These are phyloP conservation scores for Pycnomerus fuliginosus DNA, from an alignment of 2,888 invertebrate species.

Conservation along the genomic window DNA sequence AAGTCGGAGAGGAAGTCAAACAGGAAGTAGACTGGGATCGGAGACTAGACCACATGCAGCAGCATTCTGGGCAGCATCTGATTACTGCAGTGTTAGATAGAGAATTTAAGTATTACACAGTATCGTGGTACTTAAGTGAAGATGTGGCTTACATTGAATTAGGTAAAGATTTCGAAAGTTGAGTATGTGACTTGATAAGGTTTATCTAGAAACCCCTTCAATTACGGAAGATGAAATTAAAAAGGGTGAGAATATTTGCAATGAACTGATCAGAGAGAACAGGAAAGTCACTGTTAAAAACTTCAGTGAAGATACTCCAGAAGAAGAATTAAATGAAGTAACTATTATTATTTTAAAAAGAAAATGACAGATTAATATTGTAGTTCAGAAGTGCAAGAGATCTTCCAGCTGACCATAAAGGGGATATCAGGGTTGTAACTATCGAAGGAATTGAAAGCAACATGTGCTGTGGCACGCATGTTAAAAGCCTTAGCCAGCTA, in stretches of 20 bases:
- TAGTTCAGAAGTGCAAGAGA: constrained; percentile 67
- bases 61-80: constrained; percentile 87
- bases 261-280: constrained; percentile 66
- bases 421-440: constrained; percentile 72
- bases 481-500: constrained; percentile 69
- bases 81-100: constrained; percentile 75
- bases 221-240: constrained; percentile 57
- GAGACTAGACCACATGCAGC: constrained; percentile 88
- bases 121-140: constrained; percentile 82
- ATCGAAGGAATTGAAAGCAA: constrained; percentile 77
- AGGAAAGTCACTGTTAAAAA: constrained; percentile 65
- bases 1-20: constrained; percentile 62
- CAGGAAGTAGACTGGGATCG: constrained; percentile 74
- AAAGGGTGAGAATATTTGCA: constrained; percentile 63
- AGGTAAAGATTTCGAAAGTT: constrained; percentile 40
- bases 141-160: constrained; percentile 73
- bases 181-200: constrained; percentile 2
- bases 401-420: constrained; percentile 76
- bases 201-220: constrained; percentile 54
- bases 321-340: constrained; percentile 45
- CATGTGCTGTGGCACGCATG: constrained; percentile 89
- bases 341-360: constrained; percentile 7
- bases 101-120: constrained; percentile 67
- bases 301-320: constrained; percentile 63
- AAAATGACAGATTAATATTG: constrained; percentile 21